Percentiles rank a stretch among this genome's conserved stretches.
phyloP scores from a whole-genome alignment of 2,888 invertebrate genomes.

The Plebejus melissa region DNA sequence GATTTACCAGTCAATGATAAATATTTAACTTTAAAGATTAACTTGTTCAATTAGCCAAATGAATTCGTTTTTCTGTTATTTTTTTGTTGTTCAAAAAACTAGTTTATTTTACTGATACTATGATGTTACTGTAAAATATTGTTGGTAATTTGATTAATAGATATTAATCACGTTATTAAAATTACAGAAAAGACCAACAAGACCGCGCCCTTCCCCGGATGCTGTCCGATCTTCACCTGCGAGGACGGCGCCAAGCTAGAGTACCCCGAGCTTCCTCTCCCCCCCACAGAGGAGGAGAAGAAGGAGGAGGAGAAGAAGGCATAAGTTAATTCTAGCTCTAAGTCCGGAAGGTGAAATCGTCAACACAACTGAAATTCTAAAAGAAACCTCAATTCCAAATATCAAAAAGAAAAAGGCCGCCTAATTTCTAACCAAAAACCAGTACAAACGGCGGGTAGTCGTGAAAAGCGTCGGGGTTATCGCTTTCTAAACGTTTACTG shows the following conservation, averaged over 20 bases:
- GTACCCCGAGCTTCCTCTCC: conserved; percentile 87
- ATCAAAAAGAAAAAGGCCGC: conserved; percentile 3
- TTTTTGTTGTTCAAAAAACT: too few relatives aligned
- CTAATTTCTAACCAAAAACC: conserved; percentile 26
- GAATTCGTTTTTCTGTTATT: too few relatives aligned
- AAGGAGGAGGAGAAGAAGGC: conserved; percentile 64
- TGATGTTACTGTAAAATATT: neutral
- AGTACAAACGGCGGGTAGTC: conserved; percentile 22
- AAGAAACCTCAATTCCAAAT: neutral
- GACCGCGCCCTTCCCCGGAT: conserved; percentile 91
- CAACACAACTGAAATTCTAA: neutral
- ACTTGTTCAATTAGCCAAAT: too few relatives aligned
- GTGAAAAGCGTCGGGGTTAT: conserved; percentile 13
- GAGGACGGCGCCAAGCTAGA: conserved; percentile 91
- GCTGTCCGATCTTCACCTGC: conserved; percentile 92
- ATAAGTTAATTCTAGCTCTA: conserved; percentile 46
- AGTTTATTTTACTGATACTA: too few relatives aligned
- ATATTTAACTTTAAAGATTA: too few relatives aligned
- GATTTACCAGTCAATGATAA: too few relatives aligned
- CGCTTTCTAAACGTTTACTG: conserved; percentile 40
- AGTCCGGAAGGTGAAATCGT: conserved; percentile 27
- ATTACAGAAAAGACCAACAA: conserved; percentile 90
- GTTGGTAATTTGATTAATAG: neutral
- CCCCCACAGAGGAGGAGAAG: conserved; percentile 59
- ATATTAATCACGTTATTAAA: neutral